Evolutionary conservation across 2,113 vertebrate species (phyloP).

Genomic region (Sapayoa aenigma): DNA sequence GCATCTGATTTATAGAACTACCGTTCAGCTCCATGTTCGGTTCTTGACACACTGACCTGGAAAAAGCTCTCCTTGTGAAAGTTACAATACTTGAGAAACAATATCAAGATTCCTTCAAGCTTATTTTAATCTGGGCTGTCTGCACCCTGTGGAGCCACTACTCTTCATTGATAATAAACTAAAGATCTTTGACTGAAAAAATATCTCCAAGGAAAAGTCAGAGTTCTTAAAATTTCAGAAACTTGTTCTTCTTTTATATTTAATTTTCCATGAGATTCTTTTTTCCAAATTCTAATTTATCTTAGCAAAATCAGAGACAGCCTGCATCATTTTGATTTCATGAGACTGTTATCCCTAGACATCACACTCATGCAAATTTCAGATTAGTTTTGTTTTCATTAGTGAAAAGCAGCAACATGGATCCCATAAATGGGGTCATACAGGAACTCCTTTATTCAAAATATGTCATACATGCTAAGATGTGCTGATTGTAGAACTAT

Average conservation of each 20-base stretch:
- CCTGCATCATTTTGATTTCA: conserved; percentile 40
- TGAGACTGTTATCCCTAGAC: conserved; percentile 1
- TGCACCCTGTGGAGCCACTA: background rate
- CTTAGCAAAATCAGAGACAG: conserved; percentile 5
- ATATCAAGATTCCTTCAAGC: conserved; percentile 11
- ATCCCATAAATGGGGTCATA: background rate
- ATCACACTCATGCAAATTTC: conserved; percentile 37
- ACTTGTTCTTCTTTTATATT: background rate
- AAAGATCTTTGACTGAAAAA: conserved; percentile 38
- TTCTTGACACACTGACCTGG: background rate
- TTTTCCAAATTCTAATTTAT: background rate
- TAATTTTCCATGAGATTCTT: conserved; percentile 39
- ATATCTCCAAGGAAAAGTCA: conserved; percentile 30
- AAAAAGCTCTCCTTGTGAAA: background rate
- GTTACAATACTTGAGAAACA: background rate
- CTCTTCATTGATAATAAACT: background rate
- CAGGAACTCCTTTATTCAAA: conserved; percentile 23
- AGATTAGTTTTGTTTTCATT: conserved; percentile 56
- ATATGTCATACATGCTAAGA: background rate
- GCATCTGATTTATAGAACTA: background rate
- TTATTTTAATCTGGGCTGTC: background rate
- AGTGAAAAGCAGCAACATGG: background rate
- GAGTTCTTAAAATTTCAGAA: conserved; percentile 40
- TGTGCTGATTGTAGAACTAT: background rate
- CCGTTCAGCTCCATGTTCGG: background rate